phyloP scores from a whole-genome alignment of 2,113 vertebrate species.

The Globicephala melas region DNA sequence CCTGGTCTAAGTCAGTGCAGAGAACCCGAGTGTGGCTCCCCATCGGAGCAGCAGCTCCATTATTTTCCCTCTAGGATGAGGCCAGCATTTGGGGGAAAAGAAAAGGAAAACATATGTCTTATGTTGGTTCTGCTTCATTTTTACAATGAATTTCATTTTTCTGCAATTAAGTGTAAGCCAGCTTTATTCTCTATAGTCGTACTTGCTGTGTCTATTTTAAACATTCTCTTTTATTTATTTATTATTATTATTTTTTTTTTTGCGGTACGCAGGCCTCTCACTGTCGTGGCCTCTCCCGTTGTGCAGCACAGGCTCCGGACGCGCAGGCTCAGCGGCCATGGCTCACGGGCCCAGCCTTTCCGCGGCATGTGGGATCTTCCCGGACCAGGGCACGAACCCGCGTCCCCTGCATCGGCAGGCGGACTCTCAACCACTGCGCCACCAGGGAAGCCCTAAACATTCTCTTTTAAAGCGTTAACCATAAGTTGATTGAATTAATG shows the following conservation, averaged over 20 bases:
- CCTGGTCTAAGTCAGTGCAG: not conserved
- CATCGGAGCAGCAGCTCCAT: not conserved
- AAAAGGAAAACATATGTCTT: not conserved
- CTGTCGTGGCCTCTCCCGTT: no score
- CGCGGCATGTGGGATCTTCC: no score
- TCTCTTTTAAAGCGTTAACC: not conserved
- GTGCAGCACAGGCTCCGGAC: no score
- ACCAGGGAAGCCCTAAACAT: not conserved
- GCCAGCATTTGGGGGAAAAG: not conserved
- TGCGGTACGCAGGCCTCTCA: no score
- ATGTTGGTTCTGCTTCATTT: not conserved
- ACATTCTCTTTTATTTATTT: not conserved
- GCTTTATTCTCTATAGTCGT: not conserved
- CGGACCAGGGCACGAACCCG: no score
- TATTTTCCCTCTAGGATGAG: not conserved
- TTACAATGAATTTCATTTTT: not conserved
- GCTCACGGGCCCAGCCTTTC: no score
- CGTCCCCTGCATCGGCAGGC: no score
- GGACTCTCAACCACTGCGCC: no score
- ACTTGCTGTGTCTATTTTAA: conserved; percentile 8
- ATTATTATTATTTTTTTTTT: no score
- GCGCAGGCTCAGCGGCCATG: no score
- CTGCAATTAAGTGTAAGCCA: not conserved
- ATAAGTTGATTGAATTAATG: not conserved
- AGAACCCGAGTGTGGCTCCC: not conserved